Evolutionary conservation across 2,797 vertebrate species (phyloP).

Genomic region (Corythornis leucogaster): DNA sequence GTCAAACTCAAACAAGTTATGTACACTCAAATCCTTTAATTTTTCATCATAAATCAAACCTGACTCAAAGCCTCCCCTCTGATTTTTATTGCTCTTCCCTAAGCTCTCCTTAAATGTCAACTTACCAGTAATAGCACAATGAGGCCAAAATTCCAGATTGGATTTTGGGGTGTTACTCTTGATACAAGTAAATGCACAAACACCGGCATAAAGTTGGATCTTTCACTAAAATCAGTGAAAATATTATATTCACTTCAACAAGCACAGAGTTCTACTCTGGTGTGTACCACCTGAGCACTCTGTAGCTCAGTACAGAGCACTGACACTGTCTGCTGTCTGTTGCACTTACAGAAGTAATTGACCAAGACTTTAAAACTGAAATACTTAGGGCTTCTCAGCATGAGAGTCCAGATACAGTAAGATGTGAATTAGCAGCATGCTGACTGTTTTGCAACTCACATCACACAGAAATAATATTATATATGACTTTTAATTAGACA

Average conservation of each 20-base stretch:
- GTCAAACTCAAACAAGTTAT: not conserved
- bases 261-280: not conserved
- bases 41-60: conserved; percentile 34
- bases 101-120: not conserved
- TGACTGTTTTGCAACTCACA: not conserved
- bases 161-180: not conserved
- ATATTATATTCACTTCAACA: not conserved
- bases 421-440: not conserved
- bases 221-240: not conserved
- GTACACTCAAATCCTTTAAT: not conserved
- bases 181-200: not conserved
- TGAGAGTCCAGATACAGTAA: not conserved
- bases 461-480: not conserved
- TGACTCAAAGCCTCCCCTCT: not conserved
- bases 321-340: not conserved
- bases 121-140: not conserved
- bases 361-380: not conserved
- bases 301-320: not conserved
- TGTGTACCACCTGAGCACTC: not conserved
- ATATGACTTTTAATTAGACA: not conserved
- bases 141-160: not conserved
- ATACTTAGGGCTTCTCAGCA: not conserved
- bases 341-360: not conserved
- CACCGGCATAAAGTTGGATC: not conserved
- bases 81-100: not conserved